Evolutionary conservation across 2,888 invertebrate genomes (phyloP).

Genomic region (Nephrotoma flavescens): DNA sequence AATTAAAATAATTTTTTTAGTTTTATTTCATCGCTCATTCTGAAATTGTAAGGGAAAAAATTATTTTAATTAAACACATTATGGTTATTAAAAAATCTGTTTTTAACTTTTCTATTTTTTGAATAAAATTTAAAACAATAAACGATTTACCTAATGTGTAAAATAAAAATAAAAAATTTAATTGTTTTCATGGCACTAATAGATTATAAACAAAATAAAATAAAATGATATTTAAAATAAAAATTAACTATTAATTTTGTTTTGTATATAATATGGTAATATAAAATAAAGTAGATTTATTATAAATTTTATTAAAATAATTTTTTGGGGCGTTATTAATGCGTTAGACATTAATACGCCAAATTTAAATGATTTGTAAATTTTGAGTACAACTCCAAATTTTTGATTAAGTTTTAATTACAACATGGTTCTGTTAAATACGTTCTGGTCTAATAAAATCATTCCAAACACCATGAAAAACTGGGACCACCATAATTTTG

Average conservation of each 20-base stretch:
- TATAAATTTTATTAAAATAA: not conserved
- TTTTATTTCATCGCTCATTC: not conserved
- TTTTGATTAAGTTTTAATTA: not conserved
- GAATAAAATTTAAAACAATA: not conserved
- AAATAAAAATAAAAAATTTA: not conserved
- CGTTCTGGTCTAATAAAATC: not conserved
- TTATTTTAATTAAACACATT: not conserved
- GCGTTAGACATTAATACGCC: not conserved
- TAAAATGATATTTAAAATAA: not conserved
- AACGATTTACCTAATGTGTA: not conserved
- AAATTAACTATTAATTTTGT: not conserved
- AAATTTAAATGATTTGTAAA: not conserved
- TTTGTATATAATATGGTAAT: not conserved
- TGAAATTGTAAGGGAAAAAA: not conserved
- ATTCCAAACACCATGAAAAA: not conserved
- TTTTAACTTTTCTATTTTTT: not conserved
- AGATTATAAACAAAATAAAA: not conserved
- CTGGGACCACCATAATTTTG: not conserved
- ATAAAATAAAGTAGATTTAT: not conserved
- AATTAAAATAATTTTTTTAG: not conserved
- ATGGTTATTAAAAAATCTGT: not conserved
- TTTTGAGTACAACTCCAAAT: not conserved
- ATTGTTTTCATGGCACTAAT: not conserved
- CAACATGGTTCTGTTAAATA: not conserved
- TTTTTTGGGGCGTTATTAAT: not conserved